Evolutionary conservation across 2,888 invertebrate species (phyloP), one percentile per base, ranked within the genome.

Genomic region (Heliconius ethilla): DNA sequence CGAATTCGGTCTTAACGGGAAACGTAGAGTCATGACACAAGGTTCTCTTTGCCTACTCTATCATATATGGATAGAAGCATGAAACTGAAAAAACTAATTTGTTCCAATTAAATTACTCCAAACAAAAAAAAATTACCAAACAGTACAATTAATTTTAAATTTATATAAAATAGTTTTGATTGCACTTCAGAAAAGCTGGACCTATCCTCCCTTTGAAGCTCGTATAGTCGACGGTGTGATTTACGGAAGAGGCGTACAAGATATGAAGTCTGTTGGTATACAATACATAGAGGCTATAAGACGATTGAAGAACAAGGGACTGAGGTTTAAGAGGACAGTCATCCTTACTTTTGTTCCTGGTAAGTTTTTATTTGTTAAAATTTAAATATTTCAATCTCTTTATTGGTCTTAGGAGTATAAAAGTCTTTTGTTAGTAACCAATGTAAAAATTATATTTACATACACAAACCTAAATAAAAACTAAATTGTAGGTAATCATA

Each of bases 151-250:
- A 18, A 51, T 22, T 51, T 51, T 22, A 22, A 51, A 51, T 51
- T 22, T n/a, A 59, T 59, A 10, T 59, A 59, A 1, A 59, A 59
- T n/a, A n/a, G 7, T 70, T 33, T 29, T n/a, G 1, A 18, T 45
- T 74, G 4, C 18, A n/a, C 1, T 59, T 33, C 22, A 97, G 97
- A 97, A 98, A 81, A 96, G 97, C 85, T 99, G 99, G 99, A 97
- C 95, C 0, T 95, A 98, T 88, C 97, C 97, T 22, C 99, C 99
- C 0, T 99, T 99, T 89, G 96, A 95, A 75, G 99, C 98, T 0
- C 95, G 96, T 75, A 96, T 98, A 85, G 97, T 97, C 1, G 94
- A 97, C 74, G 98, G 98, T 0, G 95, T 98, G 79, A 97, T 98
- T 82, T 98, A 96, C 91, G 98, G 96, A 0, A 95, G 98, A 75